Conservation (phyloP, 2,797 vertebrate genomes). For the Sebastes melanostomus region DNA sequence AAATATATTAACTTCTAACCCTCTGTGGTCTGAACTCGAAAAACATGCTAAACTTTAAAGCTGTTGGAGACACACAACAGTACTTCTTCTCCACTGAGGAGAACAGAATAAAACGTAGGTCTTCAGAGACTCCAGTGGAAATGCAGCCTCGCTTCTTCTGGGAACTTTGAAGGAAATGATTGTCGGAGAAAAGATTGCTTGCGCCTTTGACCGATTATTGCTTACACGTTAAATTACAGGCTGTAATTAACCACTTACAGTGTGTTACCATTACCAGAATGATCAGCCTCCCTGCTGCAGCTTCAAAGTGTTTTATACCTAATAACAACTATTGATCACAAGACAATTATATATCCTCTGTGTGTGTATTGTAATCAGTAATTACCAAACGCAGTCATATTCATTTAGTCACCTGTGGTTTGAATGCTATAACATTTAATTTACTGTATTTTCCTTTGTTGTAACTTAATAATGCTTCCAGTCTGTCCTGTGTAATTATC, state of each 20-base stretch:
- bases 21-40: conserved; percentile 15
- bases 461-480: background rate
- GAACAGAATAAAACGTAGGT: conserved; percentile 12
- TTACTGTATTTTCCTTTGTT: background rate
- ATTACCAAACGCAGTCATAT: background rate
- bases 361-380: background rate
- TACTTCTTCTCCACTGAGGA: background rate
- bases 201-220: conserved; percentile 12
- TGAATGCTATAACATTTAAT: background rate
- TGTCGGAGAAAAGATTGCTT: conserved; percentile 6
- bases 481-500: background rate
- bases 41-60: conserved; percentile 27
- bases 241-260: conserved; percentile 7
- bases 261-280: background rate
- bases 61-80: conserved; percentile 6
- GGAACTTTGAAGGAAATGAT: conserved; percentile 24
- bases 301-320: background rate
- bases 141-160: background rate
- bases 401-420: background rate
- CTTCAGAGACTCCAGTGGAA: conserved; percentile 10
- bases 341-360: background rate
- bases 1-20: conserved; percentile 36
- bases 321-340: background rate
- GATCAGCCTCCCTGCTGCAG: background rate
- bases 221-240: conserved; percentile 3